Evolutionary conservation across 2,797 vertebrate species (phyloP), one percentile per base, ranked within the genome.

Genomic region (Arnoldichthys spilopterus): DNA sequence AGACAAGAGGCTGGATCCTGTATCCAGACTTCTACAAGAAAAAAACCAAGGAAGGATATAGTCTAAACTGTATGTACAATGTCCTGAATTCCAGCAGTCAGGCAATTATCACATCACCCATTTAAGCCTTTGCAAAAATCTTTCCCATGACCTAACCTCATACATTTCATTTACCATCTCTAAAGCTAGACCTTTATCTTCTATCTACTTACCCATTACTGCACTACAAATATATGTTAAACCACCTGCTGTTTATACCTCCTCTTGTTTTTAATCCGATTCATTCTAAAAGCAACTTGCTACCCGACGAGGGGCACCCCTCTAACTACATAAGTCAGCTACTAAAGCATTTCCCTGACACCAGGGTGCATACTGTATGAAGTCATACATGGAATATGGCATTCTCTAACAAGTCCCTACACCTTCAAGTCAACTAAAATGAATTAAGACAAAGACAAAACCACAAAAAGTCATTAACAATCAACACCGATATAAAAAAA

Each of bases 391-490:
- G 16, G 63, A 15, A 58, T 59, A 71, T 47, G 74, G 71, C 49
- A 73, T 72, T 72, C 61, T 72, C 74, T 47, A 70, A 75, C 74
- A 77, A 79, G 77, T 74, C 70, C 76, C 78, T 79, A 82, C 76
- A 81, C 76, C 68, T 86, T 86, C 82, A 86, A 87, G 79, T 82
- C 78, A 74, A 78, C 77, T 76, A 85, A 77, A 80, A 83, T n/a
- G n/a, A n/a, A n/a, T 80, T 71, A 85, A 82, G 71, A 84, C 86
- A 88, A 32, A 84, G 77, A 87, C 77, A 89, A 89, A 89, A 66
- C 91, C 86, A 90, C 83, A 90, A 88, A 85, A 88, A 82, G 83
- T 83, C 85, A 91, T 91, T 88, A 87, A 90, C 88, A 89, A 91
- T 92, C 84, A 85, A 93, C 92, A 93, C 89, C 90, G 79, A 90